phyloP scores from a whole-genome alignment of 2,113 vertebrate species.

The Muntiacus reevesi region DNA sequence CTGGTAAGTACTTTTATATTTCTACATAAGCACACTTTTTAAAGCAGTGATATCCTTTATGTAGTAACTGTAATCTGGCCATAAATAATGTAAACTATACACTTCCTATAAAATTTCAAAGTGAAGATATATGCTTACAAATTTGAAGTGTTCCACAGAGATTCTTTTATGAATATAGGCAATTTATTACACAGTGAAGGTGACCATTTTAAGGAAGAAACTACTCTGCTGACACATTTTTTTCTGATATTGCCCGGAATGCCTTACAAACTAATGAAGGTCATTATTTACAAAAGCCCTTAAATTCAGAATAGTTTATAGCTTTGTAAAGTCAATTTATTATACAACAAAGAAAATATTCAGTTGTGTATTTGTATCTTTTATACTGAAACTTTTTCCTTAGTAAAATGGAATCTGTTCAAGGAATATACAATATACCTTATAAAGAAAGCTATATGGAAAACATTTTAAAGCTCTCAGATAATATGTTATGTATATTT shows the following conservation, averaged over 20 bases:
- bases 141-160: conserved; percentile 5
- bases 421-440: not conserved
- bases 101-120: not conserved
- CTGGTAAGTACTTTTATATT: not conserved
- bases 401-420: not conserved
- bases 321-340: conserved; percentile 2
- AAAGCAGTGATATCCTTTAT: not conserved
- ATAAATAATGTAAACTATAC: not conserved
- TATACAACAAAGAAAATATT: conserved; percentile 26
- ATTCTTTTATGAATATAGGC: not conserved
- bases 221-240: not conserved
- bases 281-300: conserved; percentile 46
- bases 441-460: not conserved
- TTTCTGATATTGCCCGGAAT: not conserved
- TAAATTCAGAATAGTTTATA: conserved; percentile 30
- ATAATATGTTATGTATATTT: not conserved
- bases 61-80: not conserved
- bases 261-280: conserved; percentile 14
- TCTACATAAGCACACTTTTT: not conserved
- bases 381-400: not conserved
- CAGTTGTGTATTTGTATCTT: not conserved
- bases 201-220: conserved; percentile 21
- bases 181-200: not conserved
- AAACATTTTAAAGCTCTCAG: not conserved
- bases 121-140: not conserved